Conservation (phyloP, 35 echinoderm and acorn worm genomes). For the Amphiura filiformis region DNA sequence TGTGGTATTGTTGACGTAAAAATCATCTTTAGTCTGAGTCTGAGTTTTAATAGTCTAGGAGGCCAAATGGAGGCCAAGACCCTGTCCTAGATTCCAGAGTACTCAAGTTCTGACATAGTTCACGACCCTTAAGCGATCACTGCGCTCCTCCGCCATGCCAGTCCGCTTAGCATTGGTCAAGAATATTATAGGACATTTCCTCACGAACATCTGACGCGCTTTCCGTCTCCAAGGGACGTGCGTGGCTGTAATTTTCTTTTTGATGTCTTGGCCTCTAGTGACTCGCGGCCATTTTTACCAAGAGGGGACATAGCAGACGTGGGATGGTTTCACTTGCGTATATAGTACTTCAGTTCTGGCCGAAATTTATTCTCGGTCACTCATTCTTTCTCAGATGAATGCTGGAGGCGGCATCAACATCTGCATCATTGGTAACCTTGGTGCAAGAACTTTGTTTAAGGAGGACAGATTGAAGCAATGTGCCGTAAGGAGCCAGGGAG, state of each 20-base stretch:
- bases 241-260: neutral
- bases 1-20: conserved; percentile 1
- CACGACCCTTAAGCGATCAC: neutral
- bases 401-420: neutral
- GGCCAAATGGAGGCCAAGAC: neutral
- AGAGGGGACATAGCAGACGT: neutral
- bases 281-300: neutral
- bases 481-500: neutral
- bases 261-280: neutral
- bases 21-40: neutral
- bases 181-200: neutral
- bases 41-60: neutral
- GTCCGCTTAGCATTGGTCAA: conserved; percentile 5
- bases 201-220: neutral
- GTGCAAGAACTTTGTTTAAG: neutral
- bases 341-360: neutral
- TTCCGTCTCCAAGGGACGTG: neutral
- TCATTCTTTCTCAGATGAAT: neutral
- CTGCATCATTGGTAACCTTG: neutral
- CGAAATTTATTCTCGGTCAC: conserved; percentile 10
- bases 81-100: conserved; percentile 3
- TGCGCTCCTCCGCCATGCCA: too few species aligned
- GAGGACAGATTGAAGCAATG: neutral
- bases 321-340: neutral
- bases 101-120: conserved; percentile 2